Conservation (phyloP, 2,888 invertebrate genomes). For the Notocelia uddmanniana region DNA sequence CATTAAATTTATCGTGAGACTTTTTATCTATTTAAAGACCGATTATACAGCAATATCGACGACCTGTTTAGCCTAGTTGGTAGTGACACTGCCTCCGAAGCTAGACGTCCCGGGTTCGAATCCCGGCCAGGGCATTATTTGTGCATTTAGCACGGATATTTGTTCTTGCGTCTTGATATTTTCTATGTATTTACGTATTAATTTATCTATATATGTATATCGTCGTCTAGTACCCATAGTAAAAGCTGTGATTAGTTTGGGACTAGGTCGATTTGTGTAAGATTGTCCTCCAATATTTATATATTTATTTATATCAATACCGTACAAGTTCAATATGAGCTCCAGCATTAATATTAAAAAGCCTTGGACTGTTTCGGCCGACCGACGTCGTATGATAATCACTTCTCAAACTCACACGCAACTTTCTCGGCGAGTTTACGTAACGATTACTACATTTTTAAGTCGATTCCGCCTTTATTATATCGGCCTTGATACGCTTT, state of each 20-base stretch:
- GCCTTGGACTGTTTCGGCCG: constrained; percentile 20
- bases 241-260: too few species aligned
- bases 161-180: too few species aligned
- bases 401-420: constrained; percentile 64
- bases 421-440: constrained; percentile 70
- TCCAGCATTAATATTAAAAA: neutral
- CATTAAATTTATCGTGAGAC: neutral
- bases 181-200: too few species aligned
- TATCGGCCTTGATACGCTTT: constrained; percentile 71
- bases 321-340: neutral
- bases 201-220: too few species aligned
- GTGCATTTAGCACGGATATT: too few species aligned
- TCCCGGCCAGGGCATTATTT: too few species aligned
- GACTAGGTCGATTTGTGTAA: too few species aligned
- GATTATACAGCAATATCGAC: neutral
- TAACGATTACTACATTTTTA: constrained; percentile 71
- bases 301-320: neutral
- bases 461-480: constrained; percentile 68
- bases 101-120: too few species aligned
- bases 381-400: constrained; percentile 47
- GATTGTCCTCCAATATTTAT: too few species aligned
- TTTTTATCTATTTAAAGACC: neutral
- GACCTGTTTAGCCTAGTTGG: too few species aligned
- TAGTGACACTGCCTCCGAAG: too few species aligned
- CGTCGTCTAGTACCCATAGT: too few species aligned